Conservation (phyloP, 2,888 invertebrate species). For the Xanthia togata region DNA sequence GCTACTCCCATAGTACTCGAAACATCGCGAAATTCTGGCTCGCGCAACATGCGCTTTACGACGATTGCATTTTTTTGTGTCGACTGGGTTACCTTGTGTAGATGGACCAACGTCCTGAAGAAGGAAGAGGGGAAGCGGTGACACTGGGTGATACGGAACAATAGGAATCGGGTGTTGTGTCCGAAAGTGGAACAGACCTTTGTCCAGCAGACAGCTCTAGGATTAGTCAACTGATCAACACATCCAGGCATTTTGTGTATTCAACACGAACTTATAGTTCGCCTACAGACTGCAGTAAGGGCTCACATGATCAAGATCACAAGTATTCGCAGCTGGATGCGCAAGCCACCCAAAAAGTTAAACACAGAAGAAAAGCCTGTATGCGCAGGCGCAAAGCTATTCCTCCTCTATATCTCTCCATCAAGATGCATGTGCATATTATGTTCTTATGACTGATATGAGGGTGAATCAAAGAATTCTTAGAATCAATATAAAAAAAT, state of each 20-base stretch:
- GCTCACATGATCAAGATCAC: not conserved
- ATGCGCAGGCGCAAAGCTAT: not conserved
- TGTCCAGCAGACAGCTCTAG: too few relatives aligned
- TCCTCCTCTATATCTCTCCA: not conserved
- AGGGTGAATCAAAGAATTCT: too few relatives aligned
- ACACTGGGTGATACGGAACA: not conserved
- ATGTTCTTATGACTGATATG: not conserved
- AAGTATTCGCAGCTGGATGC: not conserved
- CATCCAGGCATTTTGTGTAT: not conserved
- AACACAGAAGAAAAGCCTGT: not conserved
- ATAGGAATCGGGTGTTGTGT: not conserved
- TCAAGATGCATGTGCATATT: not conserved
- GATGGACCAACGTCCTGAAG: not conserved
- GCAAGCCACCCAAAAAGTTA: not conserved
- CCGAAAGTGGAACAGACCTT: not conserved
- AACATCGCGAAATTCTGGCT: too few relatives aligned
- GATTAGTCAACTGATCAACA: not conserved
- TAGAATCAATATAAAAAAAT: too few relatives aligned
- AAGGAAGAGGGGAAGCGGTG: not conserved
- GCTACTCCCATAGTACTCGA: too few relatives aligned
- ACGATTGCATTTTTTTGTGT: too few relatives aligned
- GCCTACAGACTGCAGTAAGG: too few relatives aligned
- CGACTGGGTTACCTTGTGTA: not conserved
- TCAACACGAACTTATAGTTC: not conserved
- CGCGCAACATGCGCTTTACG: too few relatives aligned